Base-by-base conservation (phyloP, 2,888 invertebrate genomes). In the Linnaemya vulpina region DNA sequence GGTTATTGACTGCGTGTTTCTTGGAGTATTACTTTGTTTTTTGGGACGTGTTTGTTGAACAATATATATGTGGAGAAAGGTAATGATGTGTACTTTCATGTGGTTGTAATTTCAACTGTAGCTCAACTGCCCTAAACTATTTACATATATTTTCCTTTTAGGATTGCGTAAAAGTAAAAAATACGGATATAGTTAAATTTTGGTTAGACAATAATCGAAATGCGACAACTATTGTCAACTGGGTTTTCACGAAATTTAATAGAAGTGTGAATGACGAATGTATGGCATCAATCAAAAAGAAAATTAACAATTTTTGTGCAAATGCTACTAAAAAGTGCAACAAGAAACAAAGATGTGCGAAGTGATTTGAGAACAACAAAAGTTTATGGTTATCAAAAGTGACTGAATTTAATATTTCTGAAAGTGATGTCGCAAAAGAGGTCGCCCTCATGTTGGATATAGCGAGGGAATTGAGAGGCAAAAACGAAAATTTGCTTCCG, bases 121-220 rank as follows among this genome's bases (percentile, higher is more conserved):
- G 1, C 20, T 15, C 1, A 53, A 22, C 25, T 25, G 55, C 55
- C 13, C 13, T 55, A 55, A 25, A 55, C 30, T 55, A 55, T 55
- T 55, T n/a, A n/a, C n/a, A n/a, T 55, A 25, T 55, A 55, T 25
- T 30, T 55, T 0, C 13, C 25, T 55, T 55, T 55, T 3, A 55
- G 30, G 55, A 55, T 55, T 55, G 55, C 4, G 55, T 55, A 55
- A 55, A 58, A 58, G 35, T 58, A 35, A 58, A 58, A 58, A 58
- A 58, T 58, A n/a, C n/a, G n/a, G n/a, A n/a, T n/a, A n/a, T n/a
- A n/a, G n/a, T n/a, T n/a, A n/a, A n/a, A n/a, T n/a, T n/a, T 8
- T 7, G 35, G 35, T 58, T 58, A n/a, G 8, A 55, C 13, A 55
- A 25, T 30, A 25, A 55, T 25, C 55, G 55, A 55, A 55, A 13